Base-by-base conservation (phyloP, 2,113 vertebrate species). In the Bettongia penicillata region DNA sequence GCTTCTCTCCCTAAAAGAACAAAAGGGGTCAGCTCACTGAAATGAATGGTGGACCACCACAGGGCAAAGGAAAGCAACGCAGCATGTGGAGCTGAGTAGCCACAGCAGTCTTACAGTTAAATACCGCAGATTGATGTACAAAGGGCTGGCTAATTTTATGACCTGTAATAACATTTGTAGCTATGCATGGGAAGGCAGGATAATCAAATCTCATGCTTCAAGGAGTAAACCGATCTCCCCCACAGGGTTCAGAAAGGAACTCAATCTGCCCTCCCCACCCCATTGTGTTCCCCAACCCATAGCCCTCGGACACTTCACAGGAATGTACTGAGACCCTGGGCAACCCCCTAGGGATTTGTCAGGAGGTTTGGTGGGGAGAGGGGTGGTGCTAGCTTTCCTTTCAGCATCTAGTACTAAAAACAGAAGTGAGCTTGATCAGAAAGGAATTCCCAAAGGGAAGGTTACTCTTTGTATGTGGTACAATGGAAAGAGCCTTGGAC, bases 141-240 rank as follows among this genome's bases (percentile, higher is more conserved):
- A 43, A 19, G 68, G 68, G 68, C 68, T 84, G 68, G 68, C 68
- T 84, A 84, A 84, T 84, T 84, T 84, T 43, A 43, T 84, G 68
- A 84, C 68, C 68, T 84, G n/a, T 84, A 84, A 84, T 84, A 84
- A 84, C 68, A 84, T 84, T 84, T 43, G 68, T 43, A 84, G 68
- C 68, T 84, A 84, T 84, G 68, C 68, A 84, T 84, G 68, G 68
- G 68, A 84, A 84, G 68, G n/a, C 68, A 84, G 68, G 68, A 84
- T 84, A 84, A 84, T 84, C 68, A 84, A 84, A 84, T 84, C n/a
- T 84, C 68, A 84, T 84, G 68, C 68, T 84, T 84, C 68, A 84
- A 84, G 68, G n/a, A n/a, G 68, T 84, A 84, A 84, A 84, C 37
- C 19, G 6, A 84, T 84, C 68, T 84, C n/a, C 68, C 68, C 68